A percentile compares a stretch with the other conserved stretches of the same genome.
Evolutionary conservation across 2,113 vertebrate genomes (phyloP).

Genomic region (Montifringilla adamsi): DNA sequence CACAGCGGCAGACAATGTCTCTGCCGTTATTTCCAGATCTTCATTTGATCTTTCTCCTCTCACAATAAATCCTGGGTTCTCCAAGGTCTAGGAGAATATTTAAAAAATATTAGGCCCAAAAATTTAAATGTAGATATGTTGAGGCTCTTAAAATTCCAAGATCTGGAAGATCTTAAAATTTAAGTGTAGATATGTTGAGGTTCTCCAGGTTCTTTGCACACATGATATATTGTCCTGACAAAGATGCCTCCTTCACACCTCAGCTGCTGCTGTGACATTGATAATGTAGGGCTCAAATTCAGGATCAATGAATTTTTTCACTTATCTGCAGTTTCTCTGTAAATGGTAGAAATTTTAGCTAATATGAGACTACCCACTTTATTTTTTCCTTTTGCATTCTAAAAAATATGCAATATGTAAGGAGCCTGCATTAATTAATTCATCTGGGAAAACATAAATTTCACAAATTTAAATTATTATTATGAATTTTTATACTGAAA

Average conservation of each 20-base stretch:
- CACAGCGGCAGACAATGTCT: constrained; percentile 81
- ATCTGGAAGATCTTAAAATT: constrained; percentile 72
- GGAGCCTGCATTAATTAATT: neutral
- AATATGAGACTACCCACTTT: neutral
- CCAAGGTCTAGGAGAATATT: neutral
- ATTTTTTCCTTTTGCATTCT: neutral
- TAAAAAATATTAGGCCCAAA: neutral
- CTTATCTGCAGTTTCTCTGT: constrained; percentile 77
- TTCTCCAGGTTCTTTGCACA: constrained; percentile 60
- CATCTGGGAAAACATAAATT: neutral
- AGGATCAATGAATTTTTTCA: constrained; percentile 71
- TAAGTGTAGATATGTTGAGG: constrained; percentile 74
- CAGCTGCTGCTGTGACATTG: constrained; percentile 77
- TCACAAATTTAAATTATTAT: neutral
- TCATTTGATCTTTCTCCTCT: constrained; percentile 62
- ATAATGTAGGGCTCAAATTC: constrained; percentile 76
- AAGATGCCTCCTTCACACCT: constrained; percentile 72
- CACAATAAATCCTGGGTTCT: constrained; percentile 64
- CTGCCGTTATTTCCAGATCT: constrained; percentile 63
- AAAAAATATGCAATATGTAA: neutral
- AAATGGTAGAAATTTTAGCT: neutral
- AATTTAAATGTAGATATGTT: constrained; percentile 76
- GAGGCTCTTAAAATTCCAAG: neutral
- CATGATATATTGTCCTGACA: constrained; percentile 75
- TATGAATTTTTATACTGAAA: neutral